These are phyloP conservation scores for Diachasmimorpha longicaudata DNA, from an alignment of 1,140 invertebrate species.

Conservation along the genomic window DNA sequence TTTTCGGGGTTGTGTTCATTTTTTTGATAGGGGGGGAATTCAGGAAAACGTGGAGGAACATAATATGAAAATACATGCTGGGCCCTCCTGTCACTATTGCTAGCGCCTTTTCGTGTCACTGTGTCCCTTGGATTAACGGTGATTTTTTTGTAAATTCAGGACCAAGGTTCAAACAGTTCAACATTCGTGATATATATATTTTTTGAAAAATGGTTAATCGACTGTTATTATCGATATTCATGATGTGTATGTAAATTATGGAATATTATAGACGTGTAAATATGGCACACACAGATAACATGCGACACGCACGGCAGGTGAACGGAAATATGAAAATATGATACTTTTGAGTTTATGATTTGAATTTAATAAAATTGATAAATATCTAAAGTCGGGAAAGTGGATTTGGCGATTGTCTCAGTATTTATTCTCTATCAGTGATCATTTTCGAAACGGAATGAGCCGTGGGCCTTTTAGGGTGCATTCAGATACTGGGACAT, in stretches of 20 bases:
- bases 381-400: too few species aligned
- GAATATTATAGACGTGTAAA: slow-evolving; percentile 35
- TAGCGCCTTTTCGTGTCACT: slow-evolving; percentile 49
- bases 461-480: background rate
- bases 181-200: background rate
- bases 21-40: slow-evolving; percentile 9
- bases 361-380: too few species aligned
- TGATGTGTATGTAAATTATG: slow-evolving; percentile 32
- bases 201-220: background rate
- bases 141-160: slow-evolving; percentile 1
- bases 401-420: background rate
- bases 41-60: slow-evolving; percentile 34
- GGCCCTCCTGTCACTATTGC: slow-evolving; percentile 63
- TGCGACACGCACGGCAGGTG: slow-evolving; percentile 62
- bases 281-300: slow-evolving; percentile 60
- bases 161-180: background rate
- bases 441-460: background rate
- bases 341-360: background rate
- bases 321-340: slow-evolving; percentile 58
- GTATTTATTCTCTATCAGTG: background rate
- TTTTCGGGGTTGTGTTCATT: background rate
- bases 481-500: too few species aligned
- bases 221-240: background rate
- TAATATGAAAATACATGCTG: slow-evolving; percentile 47
- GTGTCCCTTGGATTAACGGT: slow-evolving; percentile 34